Evolutionary conservation across 2,113 vertebrate species (phyloP).

Genomic region (Salvelinus alpinus): DNA sequence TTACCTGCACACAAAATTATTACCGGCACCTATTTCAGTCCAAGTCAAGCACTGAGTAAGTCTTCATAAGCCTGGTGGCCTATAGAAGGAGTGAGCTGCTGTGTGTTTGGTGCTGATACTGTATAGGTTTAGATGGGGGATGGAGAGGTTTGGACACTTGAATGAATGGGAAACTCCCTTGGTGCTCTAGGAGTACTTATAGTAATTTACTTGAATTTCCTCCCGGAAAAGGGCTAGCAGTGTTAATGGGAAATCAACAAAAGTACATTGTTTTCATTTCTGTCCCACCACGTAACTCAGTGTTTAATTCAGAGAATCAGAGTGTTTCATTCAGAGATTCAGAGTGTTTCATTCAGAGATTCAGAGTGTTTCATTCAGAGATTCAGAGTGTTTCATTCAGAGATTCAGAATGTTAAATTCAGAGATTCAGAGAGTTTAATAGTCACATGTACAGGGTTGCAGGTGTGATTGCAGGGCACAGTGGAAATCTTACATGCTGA

Average conservation of each 20-base stretch:
- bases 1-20: no score
- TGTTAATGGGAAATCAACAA: conserved; percentile 57
- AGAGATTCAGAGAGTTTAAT: neutral
- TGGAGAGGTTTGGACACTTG: conserved; percentile 62
- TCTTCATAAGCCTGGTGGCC: conserved; percentile 9
- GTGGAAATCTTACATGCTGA: no score
- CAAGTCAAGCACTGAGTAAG: no score
- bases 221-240: conserved; percentile 37
- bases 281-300: conserved; percentile 16
- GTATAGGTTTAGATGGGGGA: conserved; percentile 14
- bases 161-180: conserved; percentile 54
- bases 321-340: no score
- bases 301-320: neutral
- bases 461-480: no score
- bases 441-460: neutral
- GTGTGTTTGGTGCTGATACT: neutral
- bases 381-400: no score
- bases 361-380: conserved; percentile 3
- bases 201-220: conserved; percentile 57
- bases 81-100: conserved; percentile 1
- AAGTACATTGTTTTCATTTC: conserved; percentile 48
- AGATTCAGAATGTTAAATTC: no score
- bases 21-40: no score
- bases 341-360: no score
- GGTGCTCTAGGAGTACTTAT: conserved; percentile 43